Evolutionary conservation across 2,888 invertebrate genomes (phyloP).

Genomic region (Reticulitermes lucifugus): DNA sequence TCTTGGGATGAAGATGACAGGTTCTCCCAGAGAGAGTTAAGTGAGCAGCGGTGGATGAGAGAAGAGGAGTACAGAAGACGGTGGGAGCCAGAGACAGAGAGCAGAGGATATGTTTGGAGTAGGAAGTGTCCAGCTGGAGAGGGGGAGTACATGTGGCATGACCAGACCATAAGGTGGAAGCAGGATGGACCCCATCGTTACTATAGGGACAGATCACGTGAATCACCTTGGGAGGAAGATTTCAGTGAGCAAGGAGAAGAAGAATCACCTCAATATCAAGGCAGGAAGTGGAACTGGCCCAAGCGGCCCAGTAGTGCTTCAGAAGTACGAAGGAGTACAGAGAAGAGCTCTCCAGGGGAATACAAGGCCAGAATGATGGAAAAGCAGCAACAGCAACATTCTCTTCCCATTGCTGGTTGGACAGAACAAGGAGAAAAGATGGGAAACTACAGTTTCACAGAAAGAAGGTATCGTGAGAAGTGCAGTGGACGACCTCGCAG

Average conservation of each 20-base stretch:
- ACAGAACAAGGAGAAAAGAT: conserved; percentile 42
- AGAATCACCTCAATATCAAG: conserved; percentile 60
- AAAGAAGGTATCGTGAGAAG: conserved; percentile 61
- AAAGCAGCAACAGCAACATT: conserved; percentile 46
- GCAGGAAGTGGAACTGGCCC: conserved; percentile 62
- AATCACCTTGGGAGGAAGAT: conserved; percentile 73
- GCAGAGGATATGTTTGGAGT: conserved; percentile 46
- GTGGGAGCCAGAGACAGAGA: conserved; percentile 46
- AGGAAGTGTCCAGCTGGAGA: conserved; percentile 42
- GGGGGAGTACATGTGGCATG: conserved; percentile 58
- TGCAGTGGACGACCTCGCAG: conserved; percentile 63
- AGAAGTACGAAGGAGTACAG: conserved; percentile 61
- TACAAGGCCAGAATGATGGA: conserved; percentile 45
- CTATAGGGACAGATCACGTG: conserved; percentile 62
- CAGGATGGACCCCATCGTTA: conserved; percentile 63
- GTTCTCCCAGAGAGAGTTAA: conserved; percentile 47
- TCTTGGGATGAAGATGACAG: conserved; percentile 74
- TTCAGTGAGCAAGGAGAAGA: conserved; percentile 64
- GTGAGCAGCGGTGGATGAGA: conserved; percentile 44
- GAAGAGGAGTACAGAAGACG: conserved; percentile 60
- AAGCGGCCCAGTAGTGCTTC: conserved; percentile 71
- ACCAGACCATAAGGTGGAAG: conserved; percentile 60
- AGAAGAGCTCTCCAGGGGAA: conserved; percentile 51
- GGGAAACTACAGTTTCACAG: conserved; percentile 38
- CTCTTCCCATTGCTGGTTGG: conserved; percentile 30